Percentiles rank a stretch among this genome's conserved stretches.
Conservation (phyloP, 2,888 invertebrate genomes). For the Chironomus tentans region DNA sequence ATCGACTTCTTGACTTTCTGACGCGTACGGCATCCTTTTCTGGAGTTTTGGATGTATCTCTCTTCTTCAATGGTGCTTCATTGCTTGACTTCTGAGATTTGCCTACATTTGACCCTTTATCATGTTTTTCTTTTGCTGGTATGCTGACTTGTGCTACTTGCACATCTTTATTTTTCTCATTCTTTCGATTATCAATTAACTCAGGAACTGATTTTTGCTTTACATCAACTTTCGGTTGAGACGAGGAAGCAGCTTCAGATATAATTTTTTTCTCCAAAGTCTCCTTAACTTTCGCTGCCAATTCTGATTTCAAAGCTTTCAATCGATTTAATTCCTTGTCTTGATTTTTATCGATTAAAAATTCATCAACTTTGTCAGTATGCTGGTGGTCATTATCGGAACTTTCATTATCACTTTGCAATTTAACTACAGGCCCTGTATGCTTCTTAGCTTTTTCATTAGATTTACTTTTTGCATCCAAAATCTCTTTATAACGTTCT, state of each 20-base stretch:
- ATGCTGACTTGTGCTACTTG: background rate
- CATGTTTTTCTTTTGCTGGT: background rate
- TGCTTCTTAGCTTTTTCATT: slow-evolving; percentile 28
- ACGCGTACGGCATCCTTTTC: slow-evolving; percentile 18
- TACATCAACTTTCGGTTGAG: background rate
- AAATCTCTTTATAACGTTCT: slow-evolving; percentile 57
- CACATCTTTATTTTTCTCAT: slow-evolving; percentile 2
- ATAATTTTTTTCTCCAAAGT: slow-evolving; percentile 18
- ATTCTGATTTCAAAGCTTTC: slow-evolving; percentile 53
- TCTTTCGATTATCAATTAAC: background rate
- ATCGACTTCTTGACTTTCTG: slow-evolving; percentile 43
- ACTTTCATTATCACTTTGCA: slow-evolving; percentile 50
- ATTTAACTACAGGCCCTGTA: slow-evolving; percentile 46
- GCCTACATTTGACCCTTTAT: background rate
- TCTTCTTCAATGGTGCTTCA: slow-evolving; percentile 31
- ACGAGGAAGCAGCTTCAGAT: slow-evolving; percentile 1
- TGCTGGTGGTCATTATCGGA: slow-evolving; percentile 41
- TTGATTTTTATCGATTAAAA: slow-evolving; percentile 49
- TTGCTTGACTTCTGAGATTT: slow-evolving; percentile 36
- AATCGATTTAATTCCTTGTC: slow-evolving; percentile 58
- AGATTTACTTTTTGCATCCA: slow-evolving; percentile 39
- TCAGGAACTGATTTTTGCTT: background rate
- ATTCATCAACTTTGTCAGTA: slow-evolving; percentile 47
- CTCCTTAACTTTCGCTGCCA: slow-evolving; percentile 65
- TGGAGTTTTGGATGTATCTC: slow-evolving; percentile 35